These are phyloP conservation scores for Crocuta crocuta DNA, from an alignment of 2,113 vertebrate species.

Conservation along the genomic window DNA sequence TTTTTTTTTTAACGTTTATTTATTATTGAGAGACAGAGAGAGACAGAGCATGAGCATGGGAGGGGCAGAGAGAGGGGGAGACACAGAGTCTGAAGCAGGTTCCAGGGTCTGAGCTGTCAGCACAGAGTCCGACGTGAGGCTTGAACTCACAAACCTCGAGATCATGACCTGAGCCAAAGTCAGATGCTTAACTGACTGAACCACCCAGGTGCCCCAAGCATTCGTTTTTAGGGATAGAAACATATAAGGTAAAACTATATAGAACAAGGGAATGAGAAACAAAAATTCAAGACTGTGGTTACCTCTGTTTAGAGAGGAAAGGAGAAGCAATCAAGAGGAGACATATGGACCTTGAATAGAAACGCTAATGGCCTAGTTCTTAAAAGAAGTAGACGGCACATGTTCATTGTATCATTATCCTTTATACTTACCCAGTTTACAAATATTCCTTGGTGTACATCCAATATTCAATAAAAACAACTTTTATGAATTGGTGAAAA, in stretches of 20 bases:
- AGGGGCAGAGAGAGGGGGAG: no score
- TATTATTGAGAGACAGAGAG: no score
- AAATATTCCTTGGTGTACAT: not conserved
- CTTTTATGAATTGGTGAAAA: not conserved
- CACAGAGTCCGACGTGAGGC: no score
- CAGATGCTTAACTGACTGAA: no score
- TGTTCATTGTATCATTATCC: not conserved
- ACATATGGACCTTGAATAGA: not conserved
- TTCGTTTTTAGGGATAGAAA: no score
- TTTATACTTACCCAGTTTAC: not conserved
- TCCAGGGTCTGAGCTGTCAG: no score
- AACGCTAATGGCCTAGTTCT: not conserved
- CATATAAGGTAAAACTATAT: conserved; percentile 1
- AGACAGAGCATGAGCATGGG: no score
- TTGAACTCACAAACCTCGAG: no score
- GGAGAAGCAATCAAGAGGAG: not conserved
- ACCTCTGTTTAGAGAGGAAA: not conserved
- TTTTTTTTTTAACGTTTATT: no score
- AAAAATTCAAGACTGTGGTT: not conserved
- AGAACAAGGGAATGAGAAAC: not conserved
- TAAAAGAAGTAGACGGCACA: not conserved
- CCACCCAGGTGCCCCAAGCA: no score
- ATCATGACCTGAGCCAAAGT: no score
- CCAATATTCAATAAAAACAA: not conserved
- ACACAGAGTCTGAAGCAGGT: no score